Conservation (phyloP, 2,888 invertebrate species). For the Philhelius pedissequus region DNA sequence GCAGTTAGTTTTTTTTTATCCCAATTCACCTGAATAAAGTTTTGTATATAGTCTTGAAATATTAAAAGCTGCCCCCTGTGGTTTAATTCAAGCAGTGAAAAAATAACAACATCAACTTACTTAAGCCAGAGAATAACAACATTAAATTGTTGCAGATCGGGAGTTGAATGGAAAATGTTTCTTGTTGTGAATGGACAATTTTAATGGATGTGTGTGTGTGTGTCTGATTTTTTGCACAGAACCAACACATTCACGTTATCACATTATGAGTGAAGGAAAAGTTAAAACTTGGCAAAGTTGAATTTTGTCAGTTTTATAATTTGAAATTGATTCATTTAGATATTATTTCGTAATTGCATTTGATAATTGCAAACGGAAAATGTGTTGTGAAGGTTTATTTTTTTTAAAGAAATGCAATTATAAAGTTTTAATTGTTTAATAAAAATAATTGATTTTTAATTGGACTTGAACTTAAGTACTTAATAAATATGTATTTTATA, state of each 20-base stretch:
- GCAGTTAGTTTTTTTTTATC: slow-evolving; percentile 23
- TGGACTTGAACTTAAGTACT: background rate
- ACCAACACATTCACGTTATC: background rate
- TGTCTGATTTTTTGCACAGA: background rate
- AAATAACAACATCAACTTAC: background rate
- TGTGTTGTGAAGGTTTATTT: background rate
- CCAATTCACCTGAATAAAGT: slow-evolving; percentile 47
- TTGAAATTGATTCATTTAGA: slow-evolving; percentile 41
- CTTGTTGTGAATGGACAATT: slow-evolving; percentile 43
- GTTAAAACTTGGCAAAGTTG: background rate
- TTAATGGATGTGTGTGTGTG: background rate
- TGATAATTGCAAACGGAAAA: slow-evolving; percentile 11
- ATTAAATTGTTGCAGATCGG: slow-evolving; percentile 15
- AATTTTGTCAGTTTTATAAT: slow-evolving; percentile 33
- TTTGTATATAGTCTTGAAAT: slow-evolving; percentile 9
- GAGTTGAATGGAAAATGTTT: slow-evolving; percentile 45
- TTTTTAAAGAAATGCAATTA: background rate
- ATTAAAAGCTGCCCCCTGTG: background rate
- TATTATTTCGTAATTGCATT: slow-evolving; percentile 27
- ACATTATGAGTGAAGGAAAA: background rate
- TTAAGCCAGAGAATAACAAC: background rate
- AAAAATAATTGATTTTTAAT: background rate
- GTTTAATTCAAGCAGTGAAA: background rate
- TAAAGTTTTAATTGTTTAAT: slow-evolving; percentile 1
- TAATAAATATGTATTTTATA: too few species aligned